Evolutionary conservation across 1,140 invertebrate genomes (phyloP).

Genomic region (Hermetia illucens): DNA sequence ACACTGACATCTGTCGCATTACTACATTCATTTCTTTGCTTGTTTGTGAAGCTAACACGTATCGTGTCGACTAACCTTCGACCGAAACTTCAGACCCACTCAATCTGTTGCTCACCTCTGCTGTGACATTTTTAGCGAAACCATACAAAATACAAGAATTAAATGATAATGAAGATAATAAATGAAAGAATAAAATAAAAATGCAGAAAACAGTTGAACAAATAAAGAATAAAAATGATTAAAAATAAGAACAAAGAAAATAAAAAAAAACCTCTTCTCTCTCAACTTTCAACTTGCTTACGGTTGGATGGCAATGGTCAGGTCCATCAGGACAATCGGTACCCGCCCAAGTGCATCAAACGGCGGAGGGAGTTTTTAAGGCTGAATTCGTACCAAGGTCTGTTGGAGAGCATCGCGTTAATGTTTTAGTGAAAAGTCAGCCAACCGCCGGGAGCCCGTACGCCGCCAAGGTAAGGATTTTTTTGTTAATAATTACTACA

Average conservation of each 20-base stretch:
- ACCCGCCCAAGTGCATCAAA: constrained; percentile 67
- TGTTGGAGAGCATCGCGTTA: constrained; percentile 82
- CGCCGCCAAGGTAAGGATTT: constrained; percentile 72
- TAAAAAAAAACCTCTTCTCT: background rate
- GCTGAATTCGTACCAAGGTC: constrained; percentile 76
- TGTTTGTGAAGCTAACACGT: no score
- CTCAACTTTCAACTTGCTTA: constrained; percentile 1
- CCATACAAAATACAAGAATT: no score
- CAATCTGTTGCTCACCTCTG: no score
- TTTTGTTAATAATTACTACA: no score
- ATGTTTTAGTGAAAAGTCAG: constrained; percentile 61
- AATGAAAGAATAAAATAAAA: no score
- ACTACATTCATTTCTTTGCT: no score
- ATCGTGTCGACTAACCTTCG: background rate
- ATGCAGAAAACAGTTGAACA: no score
- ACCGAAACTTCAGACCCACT: constrained; percentile 1
- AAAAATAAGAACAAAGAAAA: constrained; percentile 2
- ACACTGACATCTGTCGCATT: no score
- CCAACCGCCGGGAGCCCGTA: constrained; percentile 80
- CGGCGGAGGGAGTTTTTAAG: constrained; percentile 62
- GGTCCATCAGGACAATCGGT: constrained; percentile 77
- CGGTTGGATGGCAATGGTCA: constrained; percentile 7
- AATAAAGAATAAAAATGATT: constrained; percentile 5
- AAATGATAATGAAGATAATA: no score
- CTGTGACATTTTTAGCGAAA: no score